Percentiles rank a stretch among this genome's conserved stretches.
Conservation (phyloP, 2,888 invertebrate species). For the Clostera curtula region DNA sequence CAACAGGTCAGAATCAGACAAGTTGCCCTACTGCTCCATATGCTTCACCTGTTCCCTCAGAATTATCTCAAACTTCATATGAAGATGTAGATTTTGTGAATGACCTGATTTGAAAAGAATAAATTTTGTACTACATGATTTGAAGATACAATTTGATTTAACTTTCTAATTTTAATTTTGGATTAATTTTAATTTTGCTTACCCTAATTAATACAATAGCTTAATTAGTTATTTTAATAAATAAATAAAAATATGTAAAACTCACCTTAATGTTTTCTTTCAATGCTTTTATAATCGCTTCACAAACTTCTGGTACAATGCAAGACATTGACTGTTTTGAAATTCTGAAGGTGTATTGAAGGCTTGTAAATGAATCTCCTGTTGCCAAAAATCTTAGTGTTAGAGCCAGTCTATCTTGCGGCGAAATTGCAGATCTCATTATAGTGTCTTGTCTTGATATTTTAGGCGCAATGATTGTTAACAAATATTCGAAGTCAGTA, state of each 20-base stretch:
- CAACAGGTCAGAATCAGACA: constrained; percentile 11
- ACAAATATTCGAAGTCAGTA: constrained; percentile 12
- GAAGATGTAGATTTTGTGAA: constrained; percentile 12
- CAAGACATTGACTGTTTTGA: neutral
- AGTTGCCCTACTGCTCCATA: constrained; percentile 9
- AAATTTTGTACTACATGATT: constrained; percentile 2
- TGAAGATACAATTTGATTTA: constrained; percentile 6
- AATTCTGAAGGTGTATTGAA: neutral
- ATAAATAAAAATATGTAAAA: constrained; percentile 8
- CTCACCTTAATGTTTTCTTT: neutral
- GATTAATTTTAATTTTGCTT: constrained; percentile 7
- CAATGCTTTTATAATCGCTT: neutral
- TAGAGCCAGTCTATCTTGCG: constrained; percentile 6
- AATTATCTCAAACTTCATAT: constrained; percentile 10
- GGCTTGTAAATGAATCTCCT: neutral
- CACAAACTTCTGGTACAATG: neutral
- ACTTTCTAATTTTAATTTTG: constrained; percentile 5
- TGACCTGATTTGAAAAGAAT: constrained; percentile 9
- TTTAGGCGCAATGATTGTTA: constrained; percentile 10
- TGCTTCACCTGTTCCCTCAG: constrained; percentile 11
- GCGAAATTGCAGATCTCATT: constrained; percentile 9
- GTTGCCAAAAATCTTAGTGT: neutral
- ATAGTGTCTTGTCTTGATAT: constrained; percentile 10
- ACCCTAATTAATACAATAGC: constrained; percentile 7
- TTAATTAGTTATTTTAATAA: constrained; percentile 8